These are phyloP conservation scores for Paradoxurus hermaphroditus DNA, from an alignment of 2,113 vertebrate genomes.

Conservation along the genomic window DNA sequence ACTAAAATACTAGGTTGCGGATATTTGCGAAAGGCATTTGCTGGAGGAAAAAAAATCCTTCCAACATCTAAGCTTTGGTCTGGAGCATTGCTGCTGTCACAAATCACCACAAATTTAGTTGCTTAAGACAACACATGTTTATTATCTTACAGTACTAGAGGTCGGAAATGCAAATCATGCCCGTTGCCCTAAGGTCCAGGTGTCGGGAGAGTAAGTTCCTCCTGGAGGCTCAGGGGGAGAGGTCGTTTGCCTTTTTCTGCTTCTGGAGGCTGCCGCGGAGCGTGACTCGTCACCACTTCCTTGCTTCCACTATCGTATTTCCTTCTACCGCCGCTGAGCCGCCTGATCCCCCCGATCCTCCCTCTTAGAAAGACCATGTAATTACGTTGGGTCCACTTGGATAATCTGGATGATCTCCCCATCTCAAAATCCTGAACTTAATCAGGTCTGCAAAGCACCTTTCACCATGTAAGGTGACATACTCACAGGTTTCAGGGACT, in stretches of 20 bases:
- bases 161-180: background rate
- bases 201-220: background rate
- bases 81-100: background rate
- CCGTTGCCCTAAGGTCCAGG: background rate
- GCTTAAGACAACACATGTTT: background rate
- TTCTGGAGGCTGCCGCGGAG: background rate
- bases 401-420: background rate
- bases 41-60: background rate
- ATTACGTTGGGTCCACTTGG: background rate
- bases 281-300: no score
- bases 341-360: background rate
- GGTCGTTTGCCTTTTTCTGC: background rate
- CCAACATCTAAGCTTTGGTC: background rate
- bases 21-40: background rate
- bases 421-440: background rate
- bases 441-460: background rate
- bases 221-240: background rate
- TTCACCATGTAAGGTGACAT: background rate
- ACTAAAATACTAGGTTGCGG: rapidly evolving
- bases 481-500: background rate
- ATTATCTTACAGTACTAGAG: background rate
- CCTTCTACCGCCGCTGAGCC: background rate
- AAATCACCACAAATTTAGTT: background rate
- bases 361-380: background rate
- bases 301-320: background rate